phyloP scores from a whole-genome alignment of 1,140 invertebrate species.

The Anagrus nilaparvatae region DNA sequence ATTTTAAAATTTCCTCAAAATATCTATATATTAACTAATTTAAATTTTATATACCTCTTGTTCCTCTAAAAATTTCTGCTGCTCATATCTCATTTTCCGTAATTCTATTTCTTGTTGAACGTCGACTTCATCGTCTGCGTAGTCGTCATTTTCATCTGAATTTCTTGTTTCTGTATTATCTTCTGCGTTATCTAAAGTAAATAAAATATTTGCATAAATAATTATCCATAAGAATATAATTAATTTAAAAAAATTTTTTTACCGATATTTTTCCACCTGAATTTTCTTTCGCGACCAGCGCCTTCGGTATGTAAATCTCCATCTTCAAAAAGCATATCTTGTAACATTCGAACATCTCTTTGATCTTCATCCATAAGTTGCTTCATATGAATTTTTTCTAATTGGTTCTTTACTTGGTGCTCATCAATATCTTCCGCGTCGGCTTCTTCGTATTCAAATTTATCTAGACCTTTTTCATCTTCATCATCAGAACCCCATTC shows the following conservation, averaged over 20 bases:
- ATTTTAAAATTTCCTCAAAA: constrained; percentile 3
- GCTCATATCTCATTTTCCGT: constrained; percentile 54
- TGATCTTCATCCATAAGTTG: constrained; percentile 74
- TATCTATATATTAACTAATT: constrained; percentile 11
- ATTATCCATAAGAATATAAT: not conserved
- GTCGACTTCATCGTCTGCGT: constrained; percentile 45
- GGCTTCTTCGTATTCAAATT: constrained; percentile 63
- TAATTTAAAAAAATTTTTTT: constrained; percentile 13
- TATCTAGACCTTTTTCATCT: constrained; percentile 61
- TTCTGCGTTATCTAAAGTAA: constrained; percentile 28
- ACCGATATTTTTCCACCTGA: constrained; percentile 73
- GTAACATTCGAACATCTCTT: constrained; percentile 60
- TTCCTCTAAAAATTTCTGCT: constrained; percentile 55
- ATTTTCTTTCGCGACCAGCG: constrained; percentile 60
- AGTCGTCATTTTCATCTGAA: constrained; percentile 38
- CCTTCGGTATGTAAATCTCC: constrained; percentile 71
- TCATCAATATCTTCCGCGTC: constrained; percentile 69
- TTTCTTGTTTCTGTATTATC: constrained; percentile 25
- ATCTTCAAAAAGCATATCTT: constrained; percentile 77
- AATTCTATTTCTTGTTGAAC: constrained; percentile 58
- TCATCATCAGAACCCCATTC: constrained; percentile 71
- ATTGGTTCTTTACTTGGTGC: constrained; percentile 49
- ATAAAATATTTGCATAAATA: not conserved
- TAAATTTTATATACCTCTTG: constrained; percentile 28
- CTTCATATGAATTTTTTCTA: constrained; percentile 63